Percentiles rank a stretch among this genome's conserved stretches.
Evolutionary conservation across 2,113 vertebrate genomes (phyloP).

Genomic region (Rynchops niger): DNA sequence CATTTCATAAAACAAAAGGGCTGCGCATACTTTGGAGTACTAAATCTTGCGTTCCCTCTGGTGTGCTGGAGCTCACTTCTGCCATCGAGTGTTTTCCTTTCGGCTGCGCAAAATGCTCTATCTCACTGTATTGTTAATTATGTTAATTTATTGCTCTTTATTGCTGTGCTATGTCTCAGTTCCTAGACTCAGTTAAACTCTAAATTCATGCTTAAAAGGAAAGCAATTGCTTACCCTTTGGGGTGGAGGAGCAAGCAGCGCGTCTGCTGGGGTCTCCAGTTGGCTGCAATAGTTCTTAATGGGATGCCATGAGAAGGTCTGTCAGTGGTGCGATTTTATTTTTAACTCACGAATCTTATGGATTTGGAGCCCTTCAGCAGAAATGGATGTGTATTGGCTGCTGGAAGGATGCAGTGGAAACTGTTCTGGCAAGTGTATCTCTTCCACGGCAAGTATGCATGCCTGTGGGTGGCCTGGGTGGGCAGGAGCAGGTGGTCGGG

Average conservation of each 20-base stretch:
- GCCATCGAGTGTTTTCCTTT: background rate
- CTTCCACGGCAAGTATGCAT: fast-evolving
- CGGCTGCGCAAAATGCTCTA: background rate
- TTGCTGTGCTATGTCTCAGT: background rate
- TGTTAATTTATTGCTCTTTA: background rate
- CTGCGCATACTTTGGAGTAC: background rate
- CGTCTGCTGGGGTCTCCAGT: background rate
- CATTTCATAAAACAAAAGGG: background rate
- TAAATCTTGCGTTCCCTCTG: fast-evolving
- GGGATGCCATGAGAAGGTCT: background rate
- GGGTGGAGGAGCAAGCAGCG: background rate
- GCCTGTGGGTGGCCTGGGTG: fast-evolving
- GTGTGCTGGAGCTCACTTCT: background rate
- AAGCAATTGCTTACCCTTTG: background rate
- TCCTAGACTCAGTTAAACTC: background rate
- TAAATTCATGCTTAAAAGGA: background rate
- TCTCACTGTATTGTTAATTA: background rate
- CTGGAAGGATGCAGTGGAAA: background rate
- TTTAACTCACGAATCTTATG: background rate
- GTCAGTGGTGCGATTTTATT: background rate
- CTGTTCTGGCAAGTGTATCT: background rate
- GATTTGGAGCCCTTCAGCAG: background rate
- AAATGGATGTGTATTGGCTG: background rate
- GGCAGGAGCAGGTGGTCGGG: background rate
- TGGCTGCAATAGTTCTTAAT: background rate